Conservation (phyloP, 1,140 invertebrate genomes). For the Drosophila pandora region DNA sequence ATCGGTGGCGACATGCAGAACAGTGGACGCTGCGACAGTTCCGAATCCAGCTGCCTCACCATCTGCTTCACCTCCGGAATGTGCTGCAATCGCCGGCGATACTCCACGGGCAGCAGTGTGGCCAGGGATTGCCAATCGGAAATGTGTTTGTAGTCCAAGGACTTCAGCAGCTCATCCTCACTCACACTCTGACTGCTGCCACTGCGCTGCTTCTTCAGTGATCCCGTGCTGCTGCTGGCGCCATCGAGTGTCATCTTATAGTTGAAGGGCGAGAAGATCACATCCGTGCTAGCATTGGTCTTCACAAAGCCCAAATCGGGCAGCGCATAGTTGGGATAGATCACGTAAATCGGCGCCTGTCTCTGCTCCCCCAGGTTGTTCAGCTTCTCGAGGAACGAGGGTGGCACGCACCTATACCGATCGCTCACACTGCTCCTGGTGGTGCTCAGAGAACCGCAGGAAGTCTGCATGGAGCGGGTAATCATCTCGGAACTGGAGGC, state of each 20-base stretch:
- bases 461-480: slow-evolving; percentile 90
- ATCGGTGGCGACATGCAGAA: slow-evolving; percentile 88
- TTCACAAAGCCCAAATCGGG: slow-evolving; percentile 94
- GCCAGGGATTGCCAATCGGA: slow-evolving; percentile 96
- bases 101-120: slow-evolving; percentile 92
- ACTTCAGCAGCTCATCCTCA: slow-evolving; percentile 91
- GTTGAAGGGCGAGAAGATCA: slow-evolving; percentile 85
- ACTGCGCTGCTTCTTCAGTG: slow-evolving; percentile 58
- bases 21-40: slow-evolving; percentile 86
- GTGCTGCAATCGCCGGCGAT: slow-evolving; percentile 88
- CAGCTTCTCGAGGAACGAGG: slow-evolving; percentile 87
- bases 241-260: slow-evolving; percentile 80
- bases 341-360: slow-evolving; percentile 92
- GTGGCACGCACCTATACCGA: slow-evolving; percentile 86
- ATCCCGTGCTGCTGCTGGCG: slow-evolving; percentile 38
- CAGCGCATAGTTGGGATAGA: slow-evolving; percentile 96
- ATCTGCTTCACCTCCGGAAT: slow-evolving; percentile 87
- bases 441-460: slow-evolving; percentile 80
- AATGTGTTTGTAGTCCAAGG: slow-evolving; percentile 92
- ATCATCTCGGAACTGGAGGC: slow-evolving; percentile 85
- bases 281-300: slow-evolving; percentile 86
- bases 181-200: slow-evolving; percentile 90
- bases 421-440: slow-evolving; percentile 78
- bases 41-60: slow-evolving; percentile 78
- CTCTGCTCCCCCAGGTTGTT: slow-evolving; percentile 86